Percentiles rank a stretch among this genome's conserved stretches.
These are phyloP conservation scores for Cynaeus angustus DNA, from an alignment of 2,888 invertebrate species.

Conservation along the genomic window DNA sequence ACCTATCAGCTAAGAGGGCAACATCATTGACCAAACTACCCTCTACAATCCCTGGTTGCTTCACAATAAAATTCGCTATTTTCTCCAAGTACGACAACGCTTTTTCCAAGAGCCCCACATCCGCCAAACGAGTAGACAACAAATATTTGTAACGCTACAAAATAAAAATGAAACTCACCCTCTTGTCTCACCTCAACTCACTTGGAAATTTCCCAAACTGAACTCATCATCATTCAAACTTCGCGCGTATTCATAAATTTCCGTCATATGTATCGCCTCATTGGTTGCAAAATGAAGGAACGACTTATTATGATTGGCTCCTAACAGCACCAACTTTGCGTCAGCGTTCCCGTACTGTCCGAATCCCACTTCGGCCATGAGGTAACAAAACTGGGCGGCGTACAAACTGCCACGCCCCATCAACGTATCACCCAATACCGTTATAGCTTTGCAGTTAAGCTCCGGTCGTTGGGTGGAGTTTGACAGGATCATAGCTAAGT, in stretches of 20 bases:
- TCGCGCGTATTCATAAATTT: slow-evolving; percentile 95
- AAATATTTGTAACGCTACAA: slow-evolving; percentile 88
- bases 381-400: slow-evolving; percentile 97
- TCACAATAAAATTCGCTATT: slow-evolving; percentile 80
- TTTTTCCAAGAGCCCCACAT: slow-evolving; percentile 85
- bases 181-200: slow-evolving; percentile 63
- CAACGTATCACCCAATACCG: slow-evolving; percentile 84
- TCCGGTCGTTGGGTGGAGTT: slow-evolving; percentile 86
- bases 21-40: slow-evolving; percentile 74
- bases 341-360: slow-evolving; percentile 71
- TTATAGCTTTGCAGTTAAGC: slow-evolving; percentile 84
- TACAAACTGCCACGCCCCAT: slow-evolving; percentile 85
- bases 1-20: slow-evolving; percentile 70
- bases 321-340: slow-evolving; percentile 86
- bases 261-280: slow-evolving; percentile 94
- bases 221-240: slow-evolving; percentile 84
- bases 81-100: slow-evolving; percentile 90
- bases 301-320: slow-evolving; percentile 81
- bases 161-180: slow-evolving; percentile 44
- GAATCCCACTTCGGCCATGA: slow-evolving; percentile 84
- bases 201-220: slow-evolving; percentile 84
- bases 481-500: slow-evolving; percentile 95
- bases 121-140: slow-evolving; percentile 84
- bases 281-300: slow-evolving; percentile 83
- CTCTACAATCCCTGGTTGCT: slow-evolving; percentile 74